Evolutionary conservation across 2,113 vertebrate species (phyloP), one percentile per base, ranked within the genome.

Genomic region (Odobenus rosmarus): DNA sequence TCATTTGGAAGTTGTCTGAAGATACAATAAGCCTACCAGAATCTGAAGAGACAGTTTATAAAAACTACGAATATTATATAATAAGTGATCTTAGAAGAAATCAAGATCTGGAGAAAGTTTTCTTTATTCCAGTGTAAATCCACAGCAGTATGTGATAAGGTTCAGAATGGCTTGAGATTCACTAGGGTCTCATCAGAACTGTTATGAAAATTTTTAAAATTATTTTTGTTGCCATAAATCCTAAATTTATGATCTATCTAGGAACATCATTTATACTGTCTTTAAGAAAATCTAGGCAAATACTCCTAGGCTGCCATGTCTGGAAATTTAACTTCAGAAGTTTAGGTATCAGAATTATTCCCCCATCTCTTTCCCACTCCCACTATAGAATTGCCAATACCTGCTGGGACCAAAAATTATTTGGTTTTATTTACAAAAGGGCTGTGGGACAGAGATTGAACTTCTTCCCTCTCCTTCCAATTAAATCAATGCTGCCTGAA

Each of bases 161-260:
- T 95, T 84, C 36, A 93, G 33, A 80, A 92, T 55, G 9, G 1
- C 11, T 77, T 36, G 19, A 82, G 39, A 57, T 84, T 92, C 3
- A 71, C 28, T 24, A 79, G 6, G 11, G 3, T 83, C 18, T 84
- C 24, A 59, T 77, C 21, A 96, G 16, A 90, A 42, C 12, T 89
- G 39, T 42, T 80, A 55, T 9, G 7, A 72, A 46, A 82, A 95
- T 80, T 51, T 26, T 14, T 4, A 46, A 82, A 92, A 84, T 76
- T 79, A 36, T 59, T 88, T 92, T 82, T 79, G 79, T 71, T 88
- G 33, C 1, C 19, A 61, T 62, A 69, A 74, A 87, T 69, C 13
- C 16, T 74, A 92, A 31, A 87, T 92, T 97, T 95, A 88, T 59
- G 0, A 42, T 82, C 23, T 94, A 51, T 69, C 1, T 85, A 91